Conservation (phyloP, 2,797 vertebrate species). For the Liasis olivaceus region DNA sequence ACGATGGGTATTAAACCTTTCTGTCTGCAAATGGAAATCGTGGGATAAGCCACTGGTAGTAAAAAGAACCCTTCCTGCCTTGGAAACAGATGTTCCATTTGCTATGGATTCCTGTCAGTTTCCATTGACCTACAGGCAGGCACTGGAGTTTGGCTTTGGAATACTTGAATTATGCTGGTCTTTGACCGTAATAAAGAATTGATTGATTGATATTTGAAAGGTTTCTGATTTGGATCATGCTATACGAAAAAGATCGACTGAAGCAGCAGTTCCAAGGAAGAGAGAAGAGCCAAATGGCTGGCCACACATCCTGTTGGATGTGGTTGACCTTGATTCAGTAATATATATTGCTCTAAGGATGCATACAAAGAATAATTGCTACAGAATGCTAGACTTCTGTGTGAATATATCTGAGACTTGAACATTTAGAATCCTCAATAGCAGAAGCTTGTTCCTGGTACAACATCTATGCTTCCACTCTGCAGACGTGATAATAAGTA, state of each 20-base stretch:
- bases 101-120: slow-evolving; percentile 54
- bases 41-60: slow-evolving; percentile 55
- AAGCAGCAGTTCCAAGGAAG: slow-evolving; percentile 44
- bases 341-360: slow-evolving; percentile 27
- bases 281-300: slow-evolving; percentile 27
- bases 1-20: slow-evolving; percentile 78
- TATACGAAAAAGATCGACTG: slow-evolving; percentile 45
- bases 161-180: slow-evolving; percentile 43
- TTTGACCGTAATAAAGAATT: no score
- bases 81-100: slow-evolving; percentile 46
- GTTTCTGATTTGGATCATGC: slow-evolving; percentile 43
- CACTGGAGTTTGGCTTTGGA: slow-evolving; percentile 42
- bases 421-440: slow-evolving; percentile 4
- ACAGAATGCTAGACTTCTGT: neutral
- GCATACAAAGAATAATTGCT: neutral
- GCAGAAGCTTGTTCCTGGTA: slow-evolving; percentile 2
- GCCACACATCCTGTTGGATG: slow-evolving; percentile 10
- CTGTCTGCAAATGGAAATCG: slow-evolving; percentile 39
- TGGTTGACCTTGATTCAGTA: slow-evolving; percentile 28
- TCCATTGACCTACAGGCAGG: slow-evolving; percentile 53
- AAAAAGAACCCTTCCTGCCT: slow-evolving; percentile 38
- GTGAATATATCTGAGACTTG: neutral
- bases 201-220: slow-evolving; percentile 11
- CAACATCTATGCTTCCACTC: neutral
- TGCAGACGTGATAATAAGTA: slow-evolving; percentile 15